These are phyloP conservation scores for Ahaetulla prasina DNA, from an alignment of 2,113 vertebrate genomes.

Conservation along the genomic window DNA sequence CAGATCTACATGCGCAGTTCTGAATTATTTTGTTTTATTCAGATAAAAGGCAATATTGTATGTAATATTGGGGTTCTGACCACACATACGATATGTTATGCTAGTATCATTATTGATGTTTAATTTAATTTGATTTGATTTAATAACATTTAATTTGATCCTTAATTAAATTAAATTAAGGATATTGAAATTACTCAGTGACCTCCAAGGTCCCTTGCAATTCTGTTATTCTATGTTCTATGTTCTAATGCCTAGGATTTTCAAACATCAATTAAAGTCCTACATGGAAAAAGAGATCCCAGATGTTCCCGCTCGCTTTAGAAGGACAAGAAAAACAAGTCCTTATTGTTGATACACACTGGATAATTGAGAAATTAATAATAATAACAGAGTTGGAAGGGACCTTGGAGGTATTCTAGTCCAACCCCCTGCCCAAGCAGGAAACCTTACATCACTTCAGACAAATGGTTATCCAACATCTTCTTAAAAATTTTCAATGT, in stretches of 20 bases:
- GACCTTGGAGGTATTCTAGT: no score
- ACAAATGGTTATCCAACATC: no score
- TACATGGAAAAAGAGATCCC: not conserved
- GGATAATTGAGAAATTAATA: not conserved
- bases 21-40: not conserved
- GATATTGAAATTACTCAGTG: not conserved
- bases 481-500: no score
- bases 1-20: not conserved
- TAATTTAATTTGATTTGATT: not conserved
- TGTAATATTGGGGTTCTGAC: not conserved
- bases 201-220: not conserved
- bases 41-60: not conserved
- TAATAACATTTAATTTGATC: not conserved
- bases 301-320: not conserved
- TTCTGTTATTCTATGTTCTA: not conserved
- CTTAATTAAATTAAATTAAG: not conserved
- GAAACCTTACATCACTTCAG: no score
- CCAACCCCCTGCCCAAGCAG: no score
- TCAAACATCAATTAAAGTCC: not conserved
- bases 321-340: not conserved
- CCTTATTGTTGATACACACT: not conserved
- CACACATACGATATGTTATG: not conserved
- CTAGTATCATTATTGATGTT: not conserved
- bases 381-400: no score
- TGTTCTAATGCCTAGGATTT: not conserved